Base-by-base conservation (phyloP, 2,888 invertebrate species). In the Apocheima hispidaria region DNA sequence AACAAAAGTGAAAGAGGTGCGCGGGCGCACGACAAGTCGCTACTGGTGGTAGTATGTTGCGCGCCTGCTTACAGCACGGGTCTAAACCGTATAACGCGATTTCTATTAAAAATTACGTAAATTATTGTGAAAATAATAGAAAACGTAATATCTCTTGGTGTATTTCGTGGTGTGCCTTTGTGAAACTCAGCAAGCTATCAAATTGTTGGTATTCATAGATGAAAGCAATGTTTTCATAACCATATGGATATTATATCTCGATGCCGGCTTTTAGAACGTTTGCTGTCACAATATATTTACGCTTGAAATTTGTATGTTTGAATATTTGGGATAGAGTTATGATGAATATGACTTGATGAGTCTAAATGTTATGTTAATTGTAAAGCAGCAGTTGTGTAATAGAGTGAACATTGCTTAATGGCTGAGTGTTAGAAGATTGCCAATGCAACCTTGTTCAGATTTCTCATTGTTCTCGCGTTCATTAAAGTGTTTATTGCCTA, bases 1-100 rank as follows among this genome's bases (percentile, higher is more conserved):
- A 68, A 72, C 76, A 70, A 75, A 84, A 87, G 91, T 88, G 91
- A 91, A 90, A 90, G 91, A 91, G 65, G 68, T 76, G 78, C 81
- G 84, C 76, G 71, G 72, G 79, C 80, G 76, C 73, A 63, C 70
- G 72, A 68, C 69, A 66, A 57, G 55, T 60, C 56, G 63, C 54
- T 53, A 70, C 67, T 69, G 76, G n/a, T 23, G 51, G 82, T 77
- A 82, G 81, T 78, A 71, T 74, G 76, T 85, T 83, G 74, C 82
- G 83, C 82, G 87, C 76, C 76, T 75, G 86, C 81, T 72, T 74
- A 81, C 85, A 82, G 88, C 84, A 83, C 86, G 78, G 75, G 72
- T 74, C 79, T 64, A 21, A 46, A 38, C 38, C 33, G 61, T 51
- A 14, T 12, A 14, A 48, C 61, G 61, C 56, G 61, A 46, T 56